Conservation (phyloP, 2,888 invertebrate species). For the Nesidiocoris tenuis region DNA sequence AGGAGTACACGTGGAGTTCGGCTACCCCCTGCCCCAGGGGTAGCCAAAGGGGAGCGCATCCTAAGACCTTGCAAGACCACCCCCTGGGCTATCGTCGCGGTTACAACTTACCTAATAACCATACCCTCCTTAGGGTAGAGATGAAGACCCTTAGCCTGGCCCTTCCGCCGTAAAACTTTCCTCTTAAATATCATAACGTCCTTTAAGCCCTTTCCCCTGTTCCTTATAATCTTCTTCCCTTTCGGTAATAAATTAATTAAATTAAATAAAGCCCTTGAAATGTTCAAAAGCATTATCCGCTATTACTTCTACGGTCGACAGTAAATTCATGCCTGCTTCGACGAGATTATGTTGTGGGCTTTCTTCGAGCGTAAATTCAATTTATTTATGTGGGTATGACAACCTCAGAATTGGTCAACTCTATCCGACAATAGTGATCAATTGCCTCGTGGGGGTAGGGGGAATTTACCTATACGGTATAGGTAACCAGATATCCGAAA, state of each 20-base stretch:
- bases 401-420: too few relatives aligned
- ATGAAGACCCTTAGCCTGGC: not conserved
- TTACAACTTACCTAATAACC: constrained; percentile 43
- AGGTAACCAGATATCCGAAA: too few relatives aligned
- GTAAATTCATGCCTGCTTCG: not conserved
- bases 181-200: constrained; percentile 43
- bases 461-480: too few relatives aligned
- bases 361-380: not conserved
- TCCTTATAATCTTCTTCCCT: constrained; percentile 6
- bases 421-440: too few relatives aligned
- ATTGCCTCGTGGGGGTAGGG: too few relatives aligned
- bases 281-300: constrained; percentile 31
- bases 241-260: constrained; percentile 36
- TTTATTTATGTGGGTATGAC: too few relatives aligned
- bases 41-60: too few relatives aligned
- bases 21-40: too few relatives aligned
- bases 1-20: not conserved
- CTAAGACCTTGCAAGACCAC: too few relatives aligned
- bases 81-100: constrained; percentile 34
- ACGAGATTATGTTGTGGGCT: not conserved
- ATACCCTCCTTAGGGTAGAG: constrained; percentile 3
- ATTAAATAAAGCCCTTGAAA: constrained; percentile 18
- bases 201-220: constrained; percentile 14
- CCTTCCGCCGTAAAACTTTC: constrained; percentile 37
- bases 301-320: constrained; percentile 1